These are phyloP conservation scores for Semotilus atromaculatus DNA, from an alignment of 2,797 vertebrate species.

Conservation along the genomic window DNA sequence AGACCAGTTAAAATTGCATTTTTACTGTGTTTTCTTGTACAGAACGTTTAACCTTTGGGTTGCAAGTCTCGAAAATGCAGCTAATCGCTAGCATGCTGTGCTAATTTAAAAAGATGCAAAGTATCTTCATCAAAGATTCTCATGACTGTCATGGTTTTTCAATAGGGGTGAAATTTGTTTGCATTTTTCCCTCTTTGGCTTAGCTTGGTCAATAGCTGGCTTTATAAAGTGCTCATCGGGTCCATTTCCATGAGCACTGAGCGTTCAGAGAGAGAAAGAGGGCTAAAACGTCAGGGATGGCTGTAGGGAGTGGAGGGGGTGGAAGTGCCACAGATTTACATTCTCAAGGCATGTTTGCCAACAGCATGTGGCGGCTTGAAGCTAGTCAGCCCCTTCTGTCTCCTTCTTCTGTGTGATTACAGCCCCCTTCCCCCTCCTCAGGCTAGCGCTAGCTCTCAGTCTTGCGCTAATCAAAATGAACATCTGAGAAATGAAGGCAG, in stretches of 20 bases:
- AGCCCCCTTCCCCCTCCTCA: conserved; percentile 10
- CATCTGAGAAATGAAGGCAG: conserved; percentile 53
- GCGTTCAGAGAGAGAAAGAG: conserved; percentile 6
- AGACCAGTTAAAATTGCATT: too few relatives aligned
- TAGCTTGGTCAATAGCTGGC: conserved; percentile 33
- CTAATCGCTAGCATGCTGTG: not conserved
- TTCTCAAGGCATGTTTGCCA: conserved; percentile 53
- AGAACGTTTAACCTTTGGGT: not conserved
- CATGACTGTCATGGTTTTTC: conserved; percentile 37
- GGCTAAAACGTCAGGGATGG: conserved; percentile 38
- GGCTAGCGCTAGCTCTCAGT: conserved; percentile 6
- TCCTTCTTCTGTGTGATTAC: conserved; percentile 12
- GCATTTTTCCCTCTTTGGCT: conserved; percentile 7
- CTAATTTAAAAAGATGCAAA: not conserved
- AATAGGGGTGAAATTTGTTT: conserved; percentile 25
- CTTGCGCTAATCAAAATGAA: conserved; percentile 54
- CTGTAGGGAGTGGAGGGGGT: conserved; percentile 17
- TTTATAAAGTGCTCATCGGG: conserved; percentile 23
- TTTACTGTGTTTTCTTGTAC: not conserved
- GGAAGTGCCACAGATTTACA: conserved; percentile 53
- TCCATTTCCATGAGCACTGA: conserved; percentile 32
- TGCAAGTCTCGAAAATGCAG: not conserved
- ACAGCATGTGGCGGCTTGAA: conserved; percentile 55
- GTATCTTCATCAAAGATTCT: conserved; percentile 1
- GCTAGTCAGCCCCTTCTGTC: conserved; percentile 41